These are phyloP conservation scores for Conomelus anceps DNA, from an alignment of 2,888 invertebrate species.

Conservation along the genomic window DNA sequence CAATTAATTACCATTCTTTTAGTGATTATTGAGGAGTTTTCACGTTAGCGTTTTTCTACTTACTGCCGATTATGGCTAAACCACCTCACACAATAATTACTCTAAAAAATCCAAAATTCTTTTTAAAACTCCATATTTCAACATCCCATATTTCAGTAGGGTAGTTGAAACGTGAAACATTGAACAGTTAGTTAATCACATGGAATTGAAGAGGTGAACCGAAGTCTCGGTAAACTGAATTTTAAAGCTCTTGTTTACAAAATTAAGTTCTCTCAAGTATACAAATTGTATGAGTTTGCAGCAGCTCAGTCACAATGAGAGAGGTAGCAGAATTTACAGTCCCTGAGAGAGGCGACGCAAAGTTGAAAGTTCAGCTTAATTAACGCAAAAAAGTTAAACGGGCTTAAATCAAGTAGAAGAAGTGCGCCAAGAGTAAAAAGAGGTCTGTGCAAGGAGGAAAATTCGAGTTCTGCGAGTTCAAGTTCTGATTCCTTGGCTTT, in stretches of 20 bases:
- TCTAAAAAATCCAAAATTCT: not conserved
- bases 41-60: no score
- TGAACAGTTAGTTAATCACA: not conserved
- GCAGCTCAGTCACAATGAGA: not conserved
- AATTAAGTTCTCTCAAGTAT: not conserved
- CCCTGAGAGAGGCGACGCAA: not conserved
- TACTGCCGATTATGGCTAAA: no score
- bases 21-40: no score
- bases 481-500: not conserved
- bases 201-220: not conserved
- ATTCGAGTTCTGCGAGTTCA: not conserved
- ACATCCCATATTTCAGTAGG: not conserved
- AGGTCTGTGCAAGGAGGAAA: no score
- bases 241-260: not conserved
- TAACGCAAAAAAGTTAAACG: not conserved
- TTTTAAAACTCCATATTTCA: not conserved
- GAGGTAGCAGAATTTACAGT: not conserved
- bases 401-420: not conserved
- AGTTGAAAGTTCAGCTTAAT: not conserved
- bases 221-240: not conserved
- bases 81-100: no score
- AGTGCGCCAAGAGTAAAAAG: not conserved
- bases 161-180: not conserved
- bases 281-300: not conserved
- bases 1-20: no score